Evolutionary conservation across 30 jellyfish, hydroid and myxozoan species (phyloP).

Genomic region (Cassiopea xamachana): DNA sequence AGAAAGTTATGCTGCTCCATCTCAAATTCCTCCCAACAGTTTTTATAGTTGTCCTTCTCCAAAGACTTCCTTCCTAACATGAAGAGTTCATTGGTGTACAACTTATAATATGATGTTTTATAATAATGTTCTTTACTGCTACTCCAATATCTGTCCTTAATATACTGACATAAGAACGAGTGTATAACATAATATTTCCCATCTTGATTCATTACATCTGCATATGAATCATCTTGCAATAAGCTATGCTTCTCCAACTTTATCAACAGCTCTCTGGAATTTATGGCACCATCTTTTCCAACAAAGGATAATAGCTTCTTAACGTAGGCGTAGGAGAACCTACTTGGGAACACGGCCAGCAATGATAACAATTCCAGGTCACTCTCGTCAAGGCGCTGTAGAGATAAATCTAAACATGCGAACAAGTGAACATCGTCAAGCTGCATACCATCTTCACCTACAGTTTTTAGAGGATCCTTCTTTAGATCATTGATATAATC

Average conservation of each 20-base stretch:
- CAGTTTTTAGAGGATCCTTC: conserved; percentile 2
- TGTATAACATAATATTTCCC: conserved; percentile 7
- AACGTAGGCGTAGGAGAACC: conserved; percentile 18
- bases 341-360: conserved; percentile 54
- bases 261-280: not conserved
- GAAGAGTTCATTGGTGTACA: conserved; percentile 4
- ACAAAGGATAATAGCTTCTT: not conserved
- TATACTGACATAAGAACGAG: conserved; percentile 17
- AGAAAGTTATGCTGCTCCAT: conserved; percentile 24
- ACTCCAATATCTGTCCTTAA: not conserved
- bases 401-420: not conserved
- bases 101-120: not conserved
- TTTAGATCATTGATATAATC: conserved; percentile 1
- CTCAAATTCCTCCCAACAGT: conserved; percentile 20
- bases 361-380: conserved; percentile 3
- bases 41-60: conserved; percentile 17
- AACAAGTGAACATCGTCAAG: not conserved
- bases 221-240: not conserved
- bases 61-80: conserved; percentile 13
- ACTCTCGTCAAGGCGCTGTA: not conserved
- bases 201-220: not conserved
- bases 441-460: not conserved
- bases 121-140: not conserved
- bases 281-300: not conserved
- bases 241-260: conserved; percentile 12